These are phyloP conservation scores for Congeria kusceri DNA, from an alignment of 2,888 invertebrate species.

Conservation along the genomic window DNA sequence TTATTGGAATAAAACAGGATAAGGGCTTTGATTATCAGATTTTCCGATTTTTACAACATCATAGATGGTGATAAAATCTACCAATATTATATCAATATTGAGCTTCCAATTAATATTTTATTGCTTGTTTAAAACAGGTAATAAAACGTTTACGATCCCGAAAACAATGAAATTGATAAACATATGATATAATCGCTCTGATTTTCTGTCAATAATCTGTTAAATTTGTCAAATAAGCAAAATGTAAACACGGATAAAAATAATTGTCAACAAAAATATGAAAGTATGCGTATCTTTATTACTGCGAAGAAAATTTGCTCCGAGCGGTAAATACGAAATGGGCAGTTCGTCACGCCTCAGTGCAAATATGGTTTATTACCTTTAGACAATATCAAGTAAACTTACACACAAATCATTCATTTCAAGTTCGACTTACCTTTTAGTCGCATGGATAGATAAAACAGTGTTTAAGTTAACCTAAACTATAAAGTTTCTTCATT, in stretches of 20 bases:
- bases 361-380: no score
- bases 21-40: constrained; percentile 47
- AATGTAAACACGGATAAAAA: neutral
- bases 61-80: constrained; percentile 55
- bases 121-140: constrained; percentile 31
- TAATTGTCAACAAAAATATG: neutral
- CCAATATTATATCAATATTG: constrained; percentile 20
- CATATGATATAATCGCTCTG: constrained; percentile 20
- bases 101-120: constrained; percentile 56
- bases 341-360: no score
- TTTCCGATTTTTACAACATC: constrained; percentile 58
- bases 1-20: constrained; percentile 43
- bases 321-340: no score
- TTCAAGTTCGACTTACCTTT: no score
- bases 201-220: constrained; percentile 9
- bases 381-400: no score
- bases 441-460: no score
- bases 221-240: neutral
- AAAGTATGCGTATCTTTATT: no score
- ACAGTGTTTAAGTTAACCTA: no score
- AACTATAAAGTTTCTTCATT: neutral
- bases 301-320: no score
- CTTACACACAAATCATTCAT: no score
- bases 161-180: constrained; percentile 12
- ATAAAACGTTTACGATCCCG: constrained; percentile 33